Percentiles rank a stretch among this genome's conserved stretches.
phyloP scores from a whole-genome alignment of 2,888 invertebrate species.

The Deilephila porcellus region DNA sequence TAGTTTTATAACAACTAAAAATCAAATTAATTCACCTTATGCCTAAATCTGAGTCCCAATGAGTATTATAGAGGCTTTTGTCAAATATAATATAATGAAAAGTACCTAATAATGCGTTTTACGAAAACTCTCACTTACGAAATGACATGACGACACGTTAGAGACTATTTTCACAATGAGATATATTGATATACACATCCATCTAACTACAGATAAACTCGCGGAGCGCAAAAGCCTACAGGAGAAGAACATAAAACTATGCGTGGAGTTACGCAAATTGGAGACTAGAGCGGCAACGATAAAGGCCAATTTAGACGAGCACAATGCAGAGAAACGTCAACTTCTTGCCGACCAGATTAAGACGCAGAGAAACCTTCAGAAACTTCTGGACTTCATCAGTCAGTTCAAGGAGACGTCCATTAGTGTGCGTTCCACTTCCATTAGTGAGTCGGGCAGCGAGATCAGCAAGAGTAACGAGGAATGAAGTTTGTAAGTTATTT shows the following conservation, averaged over 20 bases:
- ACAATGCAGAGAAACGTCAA: slow-evolving; percentile 77
- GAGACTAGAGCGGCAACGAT: slow-evolving; percentile 74
- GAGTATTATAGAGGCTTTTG: no score
- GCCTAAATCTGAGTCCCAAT: no score
- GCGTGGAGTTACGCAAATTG: slow-evolving; percentile 74
- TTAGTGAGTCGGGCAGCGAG: slow-evolving; percentile 75
- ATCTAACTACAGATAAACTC: slow-evolving; percentile 68
- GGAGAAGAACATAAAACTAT: slow-evolving; percentile 77
- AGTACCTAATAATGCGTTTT: no score
- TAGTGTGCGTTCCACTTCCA: slow-evolving; percentile 70
- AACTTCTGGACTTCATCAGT: slow-evolving; percentile 79
- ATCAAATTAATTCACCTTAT: no score
- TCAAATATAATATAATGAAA: no score
- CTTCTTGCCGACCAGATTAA: slow-evolving; percentile 77
- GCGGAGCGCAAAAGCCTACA: slow-evolving; percentile 75
- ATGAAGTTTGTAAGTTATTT: slow-evolving; percentile 55
- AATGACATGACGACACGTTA: no score
- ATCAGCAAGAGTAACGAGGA: slow-evolving; percentile 78
- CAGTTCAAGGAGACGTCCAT: slow-evolving; percentile 79
- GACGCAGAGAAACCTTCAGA: slow-evolving; percentile 79
- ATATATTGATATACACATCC: no score
- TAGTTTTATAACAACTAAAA: no score
- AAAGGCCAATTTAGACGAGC: slow-evolving; percentile 77
- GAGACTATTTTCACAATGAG: no score
- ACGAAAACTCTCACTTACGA: no score